Base-by-base conservation (phyloP, 2,888 invertebrate genomes). In the Kuschelorhynchus macadamiae region DNA sequence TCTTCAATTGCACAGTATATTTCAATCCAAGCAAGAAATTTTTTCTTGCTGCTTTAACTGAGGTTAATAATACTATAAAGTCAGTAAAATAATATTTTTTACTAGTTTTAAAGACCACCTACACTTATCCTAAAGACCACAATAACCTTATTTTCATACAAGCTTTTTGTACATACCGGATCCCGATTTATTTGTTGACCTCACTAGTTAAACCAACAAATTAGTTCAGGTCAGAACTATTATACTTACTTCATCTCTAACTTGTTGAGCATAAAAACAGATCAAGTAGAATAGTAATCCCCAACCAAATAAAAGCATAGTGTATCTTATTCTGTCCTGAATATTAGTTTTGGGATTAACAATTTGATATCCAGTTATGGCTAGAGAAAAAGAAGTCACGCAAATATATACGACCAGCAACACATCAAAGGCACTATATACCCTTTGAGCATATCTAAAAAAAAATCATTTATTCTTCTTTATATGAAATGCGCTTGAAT, bases 301-400 rank as follows among this genome's bases (percentile, higher is more conserved):
- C 69, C 69, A 69, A 20, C 39, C 63, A 8, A 39, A 30, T 4
- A 67, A 36, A 9, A 67, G 53, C 33, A 63, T 42, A 2, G 20
- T 25, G 30, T 62, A 67, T 52, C 60, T 56, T 11, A 63, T 52
- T 8, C 52, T 25, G 17, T 67, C 67, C 33, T 46, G 33, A 12
- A 60, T 17, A 11, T 39, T 52, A 9, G 56, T 47, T 21, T 52
- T 57, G 8, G 57, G 53, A 20, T 56, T 57, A 12, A 52, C 32
- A 4, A 67, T 49, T 41, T 67, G 67, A 32, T 67, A 67, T 11
- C 49, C 53, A 21, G 59, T 63, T 1, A 57, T 44, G 3, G 67
- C 67, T 14, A 63, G 11, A 14, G 63, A 20, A 25, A 62, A 25
- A 7, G 67, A 67, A 17, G 63, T 62, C 41, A 67, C 25, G 1